Evolutionary conservation across 2,113 vertebrate genomes (phyloP).

Genomic region (Microtus oregoni): DNA sequence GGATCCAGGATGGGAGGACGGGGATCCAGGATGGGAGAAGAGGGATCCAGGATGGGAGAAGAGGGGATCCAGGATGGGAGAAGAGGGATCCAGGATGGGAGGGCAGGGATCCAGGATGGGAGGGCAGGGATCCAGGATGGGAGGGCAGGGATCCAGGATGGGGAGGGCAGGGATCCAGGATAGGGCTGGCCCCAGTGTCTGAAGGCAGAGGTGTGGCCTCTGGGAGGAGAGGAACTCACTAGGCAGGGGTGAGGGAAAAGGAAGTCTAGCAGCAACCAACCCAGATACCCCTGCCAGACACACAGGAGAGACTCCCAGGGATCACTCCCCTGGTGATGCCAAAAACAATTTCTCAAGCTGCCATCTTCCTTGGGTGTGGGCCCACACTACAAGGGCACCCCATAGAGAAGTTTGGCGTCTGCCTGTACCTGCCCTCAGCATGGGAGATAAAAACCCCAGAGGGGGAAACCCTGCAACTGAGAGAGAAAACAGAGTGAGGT

Average conservation of each 20-base stretch:
- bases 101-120: too few relatives aligned
- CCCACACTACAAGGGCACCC: neutral
- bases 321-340: neutral
- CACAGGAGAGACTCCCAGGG: neutral
- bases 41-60: too few relatives aligned
- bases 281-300: neutral
- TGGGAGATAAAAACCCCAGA: neutral
- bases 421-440: neutral
- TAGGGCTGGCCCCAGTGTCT: neutral
- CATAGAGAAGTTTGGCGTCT: rapidly evolving
- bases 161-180: too few relatives aligned
- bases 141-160: too few relatives aligned
- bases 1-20: neutral
- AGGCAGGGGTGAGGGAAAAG: rapidly evolving
- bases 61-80: too few relatives aligned
- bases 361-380: neutral
- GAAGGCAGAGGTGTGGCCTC: neutral
- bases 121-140: too few relatives aligned
- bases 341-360: conserved; percentile 13
- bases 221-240: neutral
- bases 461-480: too few relatives aligned
- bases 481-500: neutral
- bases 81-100: too few relatives aligned
- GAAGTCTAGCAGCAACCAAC: neutral
- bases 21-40: neutral